Base-by-base conservation (phyloP, 2,888 invertebrate species). In the Agrilus mali region DNA sequence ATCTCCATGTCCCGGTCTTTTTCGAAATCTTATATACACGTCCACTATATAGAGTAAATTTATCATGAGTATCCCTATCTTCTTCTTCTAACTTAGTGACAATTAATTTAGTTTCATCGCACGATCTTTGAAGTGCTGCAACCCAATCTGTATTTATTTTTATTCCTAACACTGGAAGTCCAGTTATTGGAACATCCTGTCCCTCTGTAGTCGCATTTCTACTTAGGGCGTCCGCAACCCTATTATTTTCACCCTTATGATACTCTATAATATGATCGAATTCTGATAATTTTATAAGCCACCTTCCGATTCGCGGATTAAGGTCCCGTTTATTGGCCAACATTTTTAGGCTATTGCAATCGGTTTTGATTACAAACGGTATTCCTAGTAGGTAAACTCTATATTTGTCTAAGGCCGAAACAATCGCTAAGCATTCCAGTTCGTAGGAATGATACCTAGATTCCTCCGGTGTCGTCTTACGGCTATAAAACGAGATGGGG, bases 231-330 rank as follows among this genome's bases (percentile, higher is more conserved):
- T 52, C 47, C 6, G 47, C 50, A 1, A 46, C 42, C 12, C 12
- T 12, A 42, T 50, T 50, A n/a, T 34, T 36, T 8, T 37, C 33
- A n/a, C 46, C 49, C 7, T 22, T 22, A 48, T 42, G 43, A 44
- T 49, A 39, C 20, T 50, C 47, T 7, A 49, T 47, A 4, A 20
- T 17, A 39, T 52, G 49, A 40, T 47, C 38, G 38, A 47, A 49
- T 14, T 50, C 48, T 7, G 49, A 44, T 16, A 52, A 39, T 33
- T 36, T 32, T 2, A 52, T 32, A 20, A 44, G 52, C 40, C 42
- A 44, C 7, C 37, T n/a, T 14, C 33, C 41, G 15, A 41, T 41
- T 31, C 38, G 33, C 8, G 37, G 31, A 16, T 36, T 41, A 17
- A 42, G 6, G 32, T 36, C 31, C 15, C 17, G 12, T 37, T 42